A percentile compares a stretch with the other conserved stretches of the same genome.
Conservation (phyloP, 2,888 invertebrate genomes). For the Mechanitis messenoides region DNA sequence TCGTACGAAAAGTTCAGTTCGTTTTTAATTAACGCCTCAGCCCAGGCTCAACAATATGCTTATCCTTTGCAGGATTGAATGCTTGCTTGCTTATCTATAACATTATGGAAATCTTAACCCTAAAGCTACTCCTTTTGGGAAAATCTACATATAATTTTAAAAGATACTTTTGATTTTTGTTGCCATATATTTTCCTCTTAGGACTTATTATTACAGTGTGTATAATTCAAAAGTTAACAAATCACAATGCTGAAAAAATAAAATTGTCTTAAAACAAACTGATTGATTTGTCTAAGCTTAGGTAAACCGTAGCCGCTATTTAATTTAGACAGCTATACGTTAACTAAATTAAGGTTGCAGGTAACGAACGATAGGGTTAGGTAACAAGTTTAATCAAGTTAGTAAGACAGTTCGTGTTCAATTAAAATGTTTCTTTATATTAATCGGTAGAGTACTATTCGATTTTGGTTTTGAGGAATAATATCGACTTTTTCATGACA, state of each 20-base stretch:
- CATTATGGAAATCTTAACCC: too few relatives aligned
- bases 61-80: too few relatives aligned
- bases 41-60: too few relatives aligned
- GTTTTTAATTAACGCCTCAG: too few relatives aligned
- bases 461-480: background rate
- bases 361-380: constrained; percentile 35
- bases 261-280: background rate
- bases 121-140: too few relatives aligned
- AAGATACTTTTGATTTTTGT: too few relatives aligned
- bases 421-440: constrained; percentile 2
- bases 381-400: constrained; percentile 43
- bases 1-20: too few relatives aligned
- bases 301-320: constrained; percentile 17
- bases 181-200: too few relatives aligned
- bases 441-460: background rate
- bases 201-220: background rate
- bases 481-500: too few relatives aligned
- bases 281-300: constrained; percentile 4
- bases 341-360: constrained; percentile 40
- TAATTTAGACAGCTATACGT: constrained; percentile 34
- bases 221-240: background rate
- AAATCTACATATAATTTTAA: too few relatives aligned
- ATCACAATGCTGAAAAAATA: background rate
- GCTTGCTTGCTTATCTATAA: too few relatives aligned
- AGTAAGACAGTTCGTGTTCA: constrained; percentile 9